These are phyloP conservation scores for Heteromurus nitidus DNA, from an alignment of 2,888 invertebrate species.

Conservation along the genomic window DNA sequence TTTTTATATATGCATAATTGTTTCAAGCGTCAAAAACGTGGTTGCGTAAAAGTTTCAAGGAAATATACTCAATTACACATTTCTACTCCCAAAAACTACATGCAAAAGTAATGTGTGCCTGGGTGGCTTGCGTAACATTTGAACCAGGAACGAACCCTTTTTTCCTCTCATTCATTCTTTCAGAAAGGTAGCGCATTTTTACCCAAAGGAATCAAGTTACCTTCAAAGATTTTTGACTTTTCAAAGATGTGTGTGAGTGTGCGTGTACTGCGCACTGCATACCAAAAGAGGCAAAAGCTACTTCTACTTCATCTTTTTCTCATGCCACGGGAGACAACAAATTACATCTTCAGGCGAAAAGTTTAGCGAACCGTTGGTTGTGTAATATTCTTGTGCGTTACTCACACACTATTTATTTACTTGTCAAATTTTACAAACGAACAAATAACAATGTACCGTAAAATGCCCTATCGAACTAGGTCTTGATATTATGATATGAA, in stretches of 20 bases:
- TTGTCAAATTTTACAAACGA: conserved; percentile 48
- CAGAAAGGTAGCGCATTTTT: no score
- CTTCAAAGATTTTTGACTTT: not conserved
- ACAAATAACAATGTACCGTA: conserved; percentile 64
- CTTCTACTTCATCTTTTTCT: not conserved
- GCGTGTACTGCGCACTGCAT: not conserved
- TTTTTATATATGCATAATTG: not conserved
- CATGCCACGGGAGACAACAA: no score
- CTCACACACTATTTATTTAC: conserved; percentile 44
- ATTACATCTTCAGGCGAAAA: not conserved
- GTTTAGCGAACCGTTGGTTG: conserved; percentile 11
- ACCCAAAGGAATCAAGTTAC: no score
- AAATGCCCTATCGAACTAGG: conserved; percentile 54
- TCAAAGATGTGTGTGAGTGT: not conserved
- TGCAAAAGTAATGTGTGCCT: conserved; percentile 14
- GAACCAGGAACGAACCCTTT: conserved; percentile 37
- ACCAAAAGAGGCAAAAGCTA: not conserved
- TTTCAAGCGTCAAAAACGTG: not conserved
- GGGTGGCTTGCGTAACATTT: conserved; percentile 36
- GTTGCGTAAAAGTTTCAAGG: conserved; percentile 56
- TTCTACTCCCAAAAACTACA: conserved; percentile 30
- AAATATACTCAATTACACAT: conserved; percentile 46
- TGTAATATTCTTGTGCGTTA: not conserved
- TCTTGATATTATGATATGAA: conserved; percentile 17
- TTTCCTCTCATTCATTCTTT: conserved; percentile 36